These are phyloP conservation scores for Sinhomidia bicolor DNA, from an alignment of 2,888 invertebrate genomes.

Conservation along the genomic window DNA sequence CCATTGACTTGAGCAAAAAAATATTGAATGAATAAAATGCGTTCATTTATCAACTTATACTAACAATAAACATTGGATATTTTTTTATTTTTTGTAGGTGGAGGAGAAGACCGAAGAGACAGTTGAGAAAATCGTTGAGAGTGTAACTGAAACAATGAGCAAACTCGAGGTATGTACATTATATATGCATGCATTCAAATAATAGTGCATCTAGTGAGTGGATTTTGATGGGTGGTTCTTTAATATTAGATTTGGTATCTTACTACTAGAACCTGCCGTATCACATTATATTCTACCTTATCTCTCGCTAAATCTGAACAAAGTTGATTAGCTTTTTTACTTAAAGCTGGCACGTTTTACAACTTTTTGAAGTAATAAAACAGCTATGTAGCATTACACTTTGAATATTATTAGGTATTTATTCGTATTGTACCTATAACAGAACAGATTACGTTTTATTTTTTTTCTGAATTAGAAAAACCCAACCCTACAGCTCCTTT, in stretches of 20 bases:
- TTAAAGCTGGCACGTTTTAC: constrained; percentile 66
- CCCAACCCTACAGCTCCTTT: not conserved
- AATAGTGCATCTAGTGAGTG: not conserved
- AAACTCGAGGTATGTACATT: constrained; percentile 63
- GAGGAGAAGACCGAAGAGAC: constrained; percentile 65
- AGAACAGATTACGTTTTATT: not conserved
- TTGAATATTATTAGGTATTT: not conserved
- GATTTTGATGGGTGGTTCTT: not conserved
- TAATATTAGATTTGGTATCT: not conserved
- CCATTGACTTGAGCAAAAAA: no score
- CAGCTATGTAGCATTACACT: not conserved
- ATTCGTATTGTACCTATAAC: not conserved
- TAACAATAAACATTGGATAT: not conserved
- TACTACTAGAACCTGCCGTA: not conserved
- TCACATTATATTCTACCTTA: constrained; percentile 22
- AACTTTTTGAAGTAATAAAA: constrained; percentile 33
- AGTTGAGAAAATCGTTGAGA: constrained; percentile 67
- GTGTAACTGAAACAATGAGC: constrained; percentile 68
- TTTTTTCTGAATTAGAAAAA: no score
- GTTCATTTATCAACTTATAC: no score
- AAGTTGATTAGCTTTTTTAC: constrained; percentile 61
- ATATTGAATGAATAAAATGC: no score
- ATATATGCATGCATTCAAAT: not conserved
- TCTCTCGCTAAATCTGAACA: constrained; percentile 58
- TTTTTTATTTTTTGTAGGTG: constrained; percentile 55